phyloP scores from a whole-genome alignment of 2,113 vertebrate species.

The Thomomys bottae region DNA sequence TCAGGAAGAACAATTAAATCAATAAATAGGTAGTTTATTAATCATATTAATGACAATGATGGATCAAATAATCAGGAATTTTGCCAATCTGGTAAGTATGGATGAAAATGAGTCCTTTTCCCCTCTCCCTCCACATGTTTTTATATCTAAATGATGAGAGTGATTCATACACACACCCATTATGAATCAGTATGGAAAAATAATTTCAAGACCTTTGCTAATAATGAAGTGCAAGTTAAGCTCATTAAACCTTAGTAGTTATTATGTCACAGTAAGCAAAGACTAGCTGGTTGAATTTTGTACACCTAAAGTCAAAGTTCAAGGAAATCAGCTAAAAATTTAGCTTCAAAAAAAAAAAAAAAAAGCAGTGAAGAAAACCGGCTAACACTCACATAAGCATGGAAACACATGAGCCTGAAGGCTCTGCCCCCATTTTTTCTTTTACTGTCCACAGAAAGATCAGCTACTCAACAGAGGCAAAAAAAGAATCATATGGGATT shows the following conservation, averaged over 20 bases:
- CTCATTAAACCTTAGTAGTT: conserved; percentile 13
- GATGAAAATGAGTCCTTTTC: conserved; percentile 38
- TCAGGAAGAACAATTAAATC: conserved; percentile 64
- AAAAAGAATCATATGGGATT: not conserved
- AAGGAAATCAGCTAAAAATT: conserved; percentile 47
- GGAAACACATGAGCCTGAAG: not conserved
- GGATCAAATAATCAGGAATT: conserved; percentile 63
- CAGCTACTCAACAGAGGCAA: not conserved
- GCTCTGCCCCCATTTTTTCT: not conserved
- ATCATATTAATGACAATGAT: conserved; percentile 61
- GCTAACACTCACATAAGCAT: conserved; percentile 10
- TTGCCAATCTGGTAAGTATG: conserved; percentile 22
- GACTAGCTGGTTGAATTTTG: conserved; percentile 46
- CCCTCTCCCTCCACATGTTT: not conserved
- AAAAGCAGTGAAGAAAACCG: not conserved
- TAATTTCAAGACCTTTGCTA: conserved; percentile 50
- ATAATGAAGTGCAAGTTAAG: conserved; percentile 39
- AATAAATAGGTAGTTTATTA: conserved; percentile 76
- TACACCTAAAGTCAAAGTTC: conserved; percentile 63
- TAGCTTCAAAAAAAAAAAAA: conserved; percentile 12
- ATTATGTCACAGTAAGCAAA: conserved; percentile 35
- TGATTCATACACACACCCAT: conserved; percentile 56
- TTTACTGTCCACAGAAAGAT: not conserved
- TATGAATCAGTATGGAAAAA: conserved; percentile 42
- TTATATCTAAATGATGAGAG: conserved; percentile 52